Conservation (phyloP, 2,113 vertebrate genomes). For the Lepus timidus region DNA sequence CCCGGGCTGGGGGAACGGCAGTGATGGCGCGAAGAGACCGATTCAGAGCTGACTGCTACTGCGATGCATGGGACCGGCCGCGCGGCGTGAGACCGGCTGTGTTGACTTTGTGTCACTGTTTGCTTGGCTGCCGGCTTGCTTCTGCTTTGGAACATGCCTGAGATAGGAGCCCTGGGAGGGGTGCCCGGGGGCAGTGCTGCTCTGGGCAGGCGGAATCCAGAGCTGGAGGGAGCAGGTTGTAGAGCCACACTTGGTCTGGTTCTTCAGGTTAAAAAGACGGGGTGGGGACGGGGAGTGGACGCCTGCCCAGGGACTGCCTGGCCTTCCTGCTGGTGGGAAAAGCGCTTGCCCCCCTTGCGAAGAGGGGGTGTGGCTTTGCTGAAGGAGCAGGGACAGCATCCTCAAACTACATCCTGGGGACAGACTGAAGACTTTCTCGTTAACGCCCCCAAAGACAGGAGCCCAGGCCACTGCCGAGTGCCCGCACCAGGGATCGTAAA, state of each 20-base stretch:
- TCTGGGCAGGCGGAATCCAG: no score
- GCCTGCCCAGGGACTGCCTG: not conserved
- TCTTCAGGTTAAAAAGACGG: not conserved
- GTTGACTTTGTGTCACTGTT: accelerated
- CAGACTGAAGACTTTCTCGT: not conserved
- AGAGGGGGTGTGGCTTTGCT: not conserved
- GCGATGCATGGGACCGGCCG: not conserved
- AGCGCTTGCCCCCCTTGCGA: not conserved
- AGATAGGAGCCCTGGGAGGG: no score
- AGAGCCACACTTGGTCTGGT: not conserved
- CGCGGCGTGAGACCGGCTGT: no score
- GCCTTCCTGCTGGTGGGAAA: not conserved
- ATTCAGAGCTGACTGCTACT: not conserved
- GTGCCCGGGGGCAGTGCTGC: not conserved
- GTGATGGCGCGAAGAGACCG: accelerated
- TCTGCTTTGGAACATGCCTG: not conserved
- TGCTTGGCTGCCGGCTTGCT: not conserved
- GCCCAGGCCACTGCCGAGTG: not conserved
- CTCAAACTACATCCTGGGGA: not conserved
- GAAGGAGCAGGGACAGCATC: not conserved
- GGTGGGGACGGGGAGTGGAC: not conserved
- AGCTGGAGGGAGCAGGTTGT: not conserved
- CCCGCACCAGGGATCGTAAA: not conserved
- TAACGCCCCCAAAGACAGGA: not conserved
- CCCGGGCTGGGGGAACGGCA: not conserved